Evolutionary conservation across 2,797 vertebrate species (phyloP), one percentile per base, ranked within the genome.

Genomic region (Varecia variegata): DNA sequence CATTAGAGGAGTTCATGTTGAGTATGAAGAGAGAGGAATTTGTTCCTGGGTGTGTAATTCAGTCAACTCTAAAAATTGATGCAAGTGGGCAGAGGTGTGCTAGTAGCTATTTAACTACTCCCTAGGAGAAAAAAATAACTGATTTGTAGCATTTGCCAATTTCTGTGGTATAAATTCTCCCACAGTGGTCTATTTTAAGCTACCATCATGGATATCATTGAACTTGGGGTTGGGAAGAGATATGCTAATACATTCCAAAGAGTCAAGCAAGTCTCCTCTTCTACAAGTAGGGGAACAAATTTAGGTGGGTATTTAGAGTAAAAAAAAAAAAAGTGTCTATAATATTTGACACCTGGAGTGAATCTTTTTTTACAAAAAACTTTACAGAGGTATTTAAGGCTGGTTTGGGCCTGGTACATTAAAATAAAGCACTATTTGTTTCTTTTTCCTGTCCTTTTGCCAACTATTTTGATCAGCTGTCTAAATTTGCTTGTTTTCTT

Each of bases 371-470:
- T n/a, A 65, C 70, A 65, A 88, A 79, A 87, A 45, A 58, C 58
- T 74, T 91, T 89, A 38, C 38, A 90, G 58, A 92, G 65, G 13
- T 88, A 84, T 84, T 73, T 70, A 73, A 76, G 73, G 38, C 40
- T 62, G 40, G 30, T 58, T 89, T 92, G 56, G 35, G 54, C 65
- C 47, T 85, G 73, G 52, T 20, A 47, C 14, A 21, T 47, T 82
- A 84, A 88, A 93, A 90, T 81, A 96, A 95, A 96, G 73, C 71
- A 88, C 67, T 87, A 96, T 96, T 98, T 97, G 82, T 86, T 95
- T 38, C 67, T 95, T 80, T 68, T 96, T 95, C 71, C 52, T 96
- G 88, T 96, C 2, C 6, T 84, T 93, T 90, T 10, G 35, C 95
- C 92, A 96, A 84, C 89, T 95, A 85, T 95, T 97, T 95, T 73